A percentile compares a stretch with the other conserved stretches of the same genome.
phyloP scores from a whole-genome alignment of 2,113 vertebrate species.

The Benitochromis conjunctus region DNA sequence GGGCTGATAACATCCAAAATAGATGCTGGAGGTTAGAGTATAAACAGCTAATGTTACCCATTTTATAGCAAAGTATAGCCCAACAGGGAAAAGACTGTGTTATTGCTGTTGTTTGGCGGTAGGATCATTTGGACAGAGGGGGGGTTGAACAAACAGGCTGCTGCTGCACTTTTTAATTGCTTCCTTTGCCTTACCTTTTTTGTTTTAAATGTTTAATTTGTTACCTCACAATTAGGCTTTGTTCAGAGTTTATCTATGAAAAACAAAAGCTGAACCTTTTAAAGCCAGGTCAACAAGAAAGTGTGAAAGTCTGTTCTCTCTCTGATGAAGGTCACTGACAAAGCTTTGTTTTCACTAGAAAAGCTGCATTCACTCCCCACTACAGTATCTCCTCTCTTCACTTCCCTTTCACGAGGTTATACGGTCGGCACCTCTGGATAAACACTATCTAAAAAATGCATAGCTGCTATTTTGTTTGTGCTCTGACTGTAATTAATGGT shows the following conservation, averaged over 20 bases:
- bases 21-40: not conserved
- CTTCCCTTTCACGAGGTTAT: not conserved
- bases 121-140: not conserved
- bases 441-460: not conserved
- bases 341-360: not conserved
- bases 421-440: not conserved
- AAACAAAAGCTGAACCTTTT: conserved; percentile 20
- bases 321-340: conserved; percentile 37
- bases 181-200: not conserved
- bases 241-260: conserved; percentile 43
- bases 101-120: not conserved
- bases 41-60: not conserved
- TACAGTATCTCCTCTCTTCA: not conserved
- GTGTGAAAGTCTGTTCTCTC: not conserved
- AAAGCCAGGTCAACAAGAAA: not conserved
- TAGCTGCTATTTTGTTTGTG: not conserved
- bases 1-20: not conserved
- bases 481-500: not conserved
- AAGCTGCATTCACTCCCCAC: not conserved
- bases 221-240: conserved; percentile 12
- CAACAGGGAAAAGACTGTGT: not conserved
- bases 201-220: too few relatives aligned
- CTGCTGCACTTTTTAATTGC: conserved; percentile 37
- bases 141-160: not conserved
- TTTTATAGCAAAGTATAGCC: not conserved